Percentiles rank a stretch among this genome's conserved stretches.
Evolutionary conservation across 2,113 vertebrate species (phyloP).

Genomic region (Anhinga rufa): DNA sequence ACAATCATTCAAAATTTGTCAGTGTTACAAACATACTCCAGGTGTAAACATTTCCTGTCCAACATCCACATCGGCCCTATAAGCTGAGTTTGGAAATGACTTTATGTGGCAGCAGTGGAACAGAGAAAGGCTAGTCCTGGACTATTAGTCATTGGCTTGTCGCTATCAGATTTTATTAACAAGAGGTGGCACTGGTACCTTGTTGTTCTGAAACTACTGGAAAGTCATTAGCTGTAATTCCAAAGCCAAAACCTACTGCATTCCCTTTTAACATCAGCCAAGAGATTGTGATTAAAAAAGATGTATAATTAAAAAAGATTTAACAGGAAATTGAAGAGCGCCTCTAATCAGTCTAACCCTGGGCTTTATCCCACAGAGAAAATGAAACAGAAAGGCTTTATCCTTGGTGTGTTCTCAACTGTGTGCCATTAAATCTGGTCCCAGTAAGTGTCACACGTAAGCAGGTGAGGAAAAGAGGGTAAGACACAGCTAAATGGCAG

Average conservation of each 20-base stretch:
- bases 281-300: not conserved
- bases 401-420: not conserved
- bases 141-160: not conserved
- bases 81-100: not conserved
- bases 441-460: not conserved
- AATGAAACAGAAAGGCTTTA: not conserved
- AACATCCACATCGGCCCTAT: not conserved
- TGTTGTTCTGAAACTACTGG: not conserved
- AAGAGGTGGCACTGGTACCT: conserved; percentile 5
- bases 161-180: not conserved
- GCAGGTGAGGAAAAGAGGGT: not conserved
- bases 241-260: not conserved
- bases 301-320: not conserved
- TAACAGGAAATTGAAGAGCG: not conserved
- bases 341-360: not conserved
- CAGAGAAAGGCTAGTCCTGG: not conserved
- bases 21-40: not conserved
- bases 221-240: not conserved
- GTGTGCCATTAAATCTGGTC: not conserved
- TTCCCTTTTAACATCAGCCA: not conserved
- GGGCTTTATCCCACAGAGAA: not conserved
- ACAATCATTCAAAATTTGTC: not conserved
- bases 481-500: not conserved
- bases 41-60: not conserved
- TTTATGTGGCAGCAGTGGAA: not conserved